Evolutionary conservation across 2,888 invertebrate genomes (phyloP).

Genomic region (Idaea straminata): DNA sequence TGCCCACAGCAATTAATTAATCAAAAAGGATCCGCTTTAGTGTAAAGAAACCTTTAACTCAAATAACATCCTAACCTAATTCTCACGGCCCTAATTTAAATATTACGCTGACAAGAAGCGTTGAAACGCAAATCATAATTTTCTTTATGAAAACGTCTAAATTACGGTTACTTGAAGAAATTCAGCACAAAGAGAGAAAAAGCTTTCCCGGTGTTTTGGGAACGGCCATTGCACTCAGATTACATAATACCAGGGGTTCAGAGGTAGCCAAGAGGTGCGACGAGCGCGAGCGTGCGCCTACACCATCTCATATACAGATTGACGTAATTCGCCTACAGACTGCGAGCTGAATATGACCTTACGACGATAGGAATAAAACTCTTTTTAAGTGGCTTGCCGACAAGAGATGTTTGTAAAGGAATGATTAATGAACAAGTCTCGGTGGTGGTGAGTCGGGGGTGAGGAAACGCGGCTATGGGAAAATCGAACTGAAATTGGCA

Average conservation of each 20-base stretch:
- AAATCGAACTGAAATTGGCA: conserved; percentile 74
- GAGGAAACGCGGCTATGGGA: conserved; percentile 46
- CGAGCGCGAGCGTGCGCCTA: conserved; percentile 31
- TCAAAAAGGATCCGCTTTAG: neutral
- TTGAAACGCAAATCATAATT: conserved; percentile 44
- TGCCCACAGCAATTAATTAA: neutral
- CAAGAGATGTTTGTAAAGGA: conserved; percentile 50
- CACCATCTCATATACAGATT: conserved; percentile 21
- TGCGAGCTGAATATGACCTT: conserved; percentile 49
- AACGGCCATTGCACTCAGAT: conserved; percentile 76
- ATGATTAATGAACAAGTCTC: conserved; percentile 70
- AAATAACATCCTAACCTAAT: conserved; percentile 22
- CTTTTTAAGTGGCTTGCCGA: conserved; percentile 44
- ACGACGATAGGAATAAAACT: conserved; percentile 43
- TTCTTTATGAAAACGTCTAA: conserved; percentile 43
- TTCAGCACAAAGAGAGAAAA: conserved; percentile 49
- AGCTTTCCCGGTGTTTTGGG: conserved; percentile 55
- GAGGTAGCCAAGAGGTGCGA: conserved; percentile 66
- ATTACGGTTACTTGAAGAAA: conserved; percentile 53
- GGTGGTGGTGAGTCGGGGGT: conserved; percentile 46
- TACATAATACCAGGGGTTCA: conserved; percentile 75
- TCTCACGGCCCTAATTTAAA: conserved; percentile 33
- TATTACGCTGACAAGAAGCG: conserved; percentile 38
- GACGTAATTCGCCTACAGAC: conserved; percentile 40
- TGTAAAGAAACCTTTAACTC: conserved; percentile 12